phyloP scores from a whole-genome alignment of 2,888 invertebrate genomes.

The Bombylius discolor region DNA sequence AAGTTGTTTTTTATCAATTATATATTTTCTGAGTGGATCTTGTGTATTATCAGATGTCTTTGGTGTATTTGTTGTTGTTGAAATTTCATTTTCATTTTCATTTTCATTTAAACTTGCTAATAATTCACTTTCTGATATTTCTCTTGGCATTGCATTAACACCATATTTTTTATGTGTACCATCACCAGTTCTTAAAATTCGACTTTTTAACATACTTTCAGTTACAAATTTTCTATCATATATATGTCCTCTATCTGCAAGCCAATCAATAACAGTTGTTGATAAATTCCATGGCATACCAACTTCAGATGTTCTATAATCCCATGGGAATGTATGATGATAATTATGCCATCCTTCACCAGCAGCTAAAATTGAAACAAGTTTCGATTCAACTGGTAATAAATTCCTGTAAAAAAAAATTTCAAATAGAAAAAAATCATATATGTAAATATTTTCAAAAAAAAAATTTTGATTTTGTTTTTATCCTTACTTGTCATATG shows the following conservation, averaged over 20 bases:
- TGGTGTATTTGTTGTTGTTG: not conserved
- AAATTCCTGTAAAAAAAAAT: conserved; percentile 42
- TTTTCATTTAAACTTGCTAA: conserved; percentile 9
- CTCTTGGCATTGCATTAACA: not conserved
- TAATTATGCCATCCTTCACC: conserved; percentile 87
- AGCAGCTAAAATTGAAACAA: conserved; percentile 53
- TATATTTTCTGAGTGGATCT: conserved; percentile 14
- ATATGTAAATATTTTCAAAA: not conserved
- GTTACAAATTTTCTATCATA: conserved; percentile 37
- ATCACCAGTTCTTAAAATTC: conserved; percentile 51
- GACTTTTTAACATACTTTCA: conserved; percentile 35
- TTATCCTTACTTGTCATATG: conserved; percentile 46
- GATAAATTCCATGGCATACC: conserved; percentile 49
- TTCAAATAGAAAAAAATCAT: not conserved
- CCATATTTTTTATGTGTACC: conserved; percentile 46
- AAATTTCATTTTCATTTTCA: not conserved
- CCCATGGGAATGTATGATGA: conserved; percentile 81
- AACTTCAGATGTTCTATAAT: conserved; percentile 73
- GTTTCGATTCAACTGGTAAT: conserved; percentile 57
- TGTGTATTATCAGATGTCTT: too few relatives aligned
- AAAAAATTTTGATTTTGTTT: not conserved
- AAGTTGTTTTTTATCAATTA: conserved; percentile 15
- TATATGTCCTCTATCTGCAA: conserved; percentile 42
- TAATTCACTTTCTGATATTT: conserved; percentile 4
- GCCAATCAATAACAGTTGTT: conserved; percentile 49